Evolutionary conservation across 2,113 vertebrate species (phyloP).

Genomic region (Gallinago jamesoni): DNA sequence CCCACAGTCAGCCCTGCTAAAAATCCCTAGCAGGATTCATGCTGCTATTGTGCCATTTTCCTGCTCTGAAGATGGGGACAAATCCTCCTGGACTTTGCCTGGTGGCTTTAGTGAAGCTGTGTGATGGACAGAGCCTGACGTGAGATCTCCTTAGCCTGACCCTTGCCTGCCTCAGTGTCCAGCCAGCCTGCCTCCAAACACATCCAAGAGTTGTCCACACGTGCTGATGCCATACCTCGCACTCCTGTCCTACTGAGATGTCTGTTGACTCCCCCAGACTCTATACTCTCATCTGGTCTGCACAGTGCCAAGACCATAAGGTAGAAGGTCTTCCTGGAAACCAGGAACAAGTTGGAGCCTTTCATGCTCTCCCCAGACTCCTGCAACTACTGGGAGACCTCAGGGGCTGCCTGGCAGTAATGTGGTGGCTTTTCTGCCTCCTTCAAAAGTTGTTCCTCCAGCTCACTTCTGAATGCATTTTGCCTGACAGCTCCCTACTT

Average conservation of each 20-base stretch:
- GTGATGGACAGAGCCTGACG: accelerated
- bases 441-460: not conserved
- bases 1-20: not conserved
- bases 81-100: not conserved
- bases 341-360: not conserved
- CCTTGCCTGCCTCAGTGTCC: not conserved
- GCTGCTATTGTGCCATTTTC: not conserved
- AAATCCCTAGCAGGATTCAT: not conserved
- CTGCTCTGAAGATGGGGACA: not conserved
- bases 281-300: not conserved
- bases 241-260: not conserved
- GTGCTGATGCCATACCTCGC: not conserved
- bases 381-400: not conserved
- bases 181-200: not conserved
- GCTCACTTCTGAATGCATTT: not conserved
- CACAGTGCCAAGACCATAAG: not conserved
- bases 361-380: not conserved
- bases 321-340: not conserved
- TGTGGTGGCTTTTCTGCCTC: not conserved
- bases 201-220: not conserved
- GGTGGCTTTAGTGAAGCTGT: not conserved
- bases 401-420: not conserved
- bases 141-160: not conserved
- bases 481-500: not conserved
- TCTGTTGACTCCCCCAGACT: not conserved